Conservation (phyloP, 2,113 vertebrate genomes). For the Mus pahari region DNA sequence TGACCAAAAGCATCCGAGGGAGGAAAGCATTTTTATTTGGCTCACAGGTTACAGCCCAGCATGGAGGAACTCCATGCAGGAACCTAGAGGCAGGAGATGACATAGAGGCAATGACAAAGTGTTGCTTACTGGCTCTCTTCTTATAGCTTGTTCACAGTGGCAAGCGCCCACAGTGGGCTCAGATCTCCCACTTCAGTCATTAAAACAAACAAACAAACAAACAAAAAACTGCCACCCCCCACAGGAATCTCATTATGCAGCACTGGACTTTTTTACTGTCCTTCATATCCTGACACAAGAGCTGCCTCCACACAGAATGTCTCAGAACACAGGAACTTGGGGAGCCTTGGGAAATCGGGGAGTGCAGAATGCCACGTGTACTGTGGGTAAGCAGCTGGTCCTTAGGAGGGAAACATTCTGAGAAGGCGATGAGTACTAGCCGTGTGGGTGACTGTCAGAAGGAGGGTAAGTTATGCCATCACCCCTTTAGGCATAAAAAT, state of each 20-base stretch:
- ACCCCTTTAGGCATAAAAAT: constrained; percentile 74
- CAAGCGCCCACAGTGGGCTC: not conserved
- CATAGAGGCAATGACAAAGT: too few relatives aligned
- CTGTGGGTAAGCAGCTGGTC: not conserved
- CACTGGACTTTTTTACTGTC: not conserved
- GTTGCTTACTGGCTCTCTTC: not conserved
- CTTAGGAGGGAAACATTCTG: constrained; percentile 55
- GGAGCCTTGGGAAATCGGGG: not conserved
- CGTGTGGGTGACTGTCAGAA: constrained; percentile 49
- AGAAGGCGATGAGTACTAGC: not conserved
- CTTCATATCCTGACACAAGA: not conserved
- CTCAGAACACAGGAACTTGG: not conserved
- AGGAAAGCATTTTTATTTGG: not conserved
- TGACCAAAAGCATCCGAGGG: not conserved
- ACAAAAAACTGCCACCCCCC: not conserved
- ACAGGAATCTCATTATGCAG: not conserved
- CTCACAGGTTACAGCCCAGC: not conserved
- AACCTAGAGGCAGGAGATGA: not conserved
- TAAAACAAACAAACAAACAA: not conserved
- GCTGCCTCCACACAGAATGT: not conserved
- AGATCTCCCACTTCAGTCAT: not conserved
- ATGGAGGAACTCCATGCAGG: not conserved
- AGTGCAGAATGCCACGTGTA: not conserved
- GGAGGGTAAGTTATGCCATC: constrained; percentile 65
- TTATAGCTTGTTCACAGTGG: not conserved